Evolutionary conservation across 2,888 invertebrate genomes (phyloP), one percentile per base, ranked within the genome.

Genomic region (Candidula unifasciata): DNA sequence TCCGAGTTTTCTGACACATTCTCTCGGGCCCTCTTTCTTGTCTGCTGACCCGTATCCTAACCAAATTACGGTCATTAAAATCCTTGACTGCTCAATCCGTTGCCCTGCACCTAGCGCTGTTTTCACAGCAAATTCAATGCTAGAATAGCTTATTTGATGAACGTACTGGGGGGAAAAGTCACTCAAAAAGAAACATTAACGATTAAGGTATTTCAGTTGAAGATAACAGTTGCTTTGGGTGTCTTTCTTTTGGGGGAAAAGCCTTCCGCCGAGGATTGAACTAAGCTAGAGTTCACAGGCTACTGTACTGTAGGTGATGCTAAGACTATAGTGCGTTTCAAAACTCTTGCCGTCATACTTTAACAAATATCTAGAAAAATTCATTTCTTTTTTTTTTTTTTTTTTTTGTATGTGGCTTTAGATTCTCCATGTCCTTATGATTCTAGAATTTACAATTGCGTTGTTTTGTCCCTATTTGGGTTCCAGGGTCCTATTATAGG

Each of bases 61-160:
- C 78, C 78, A 78, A 78, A 78, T 78, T 78, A 78, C 64, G 78
- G 66, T 78, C 78, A 78, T 78, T 78, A 78, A 78, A 78, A 66
- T 37, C 18, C 37, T 64, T 78, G 78, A 78, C 64, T 66, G 37
- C 78, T 6, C 27, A 10, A 35, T n/a, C 35, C 21, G 66, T 24
- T 16, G 78, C 64, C 13, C 64, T 78, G 78, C 27, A 78, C 66
- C 78, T 10, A 27, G 44, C 35, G 37, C 0, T 16, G 60, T 37
- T 24, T 27, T 60, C 54, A 37, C 3, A 8, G 37, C 24, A 37
- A 13, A 3, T 60, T 60, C 60, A 60, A n/a, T 18, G 60, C 60
- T 21, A 52, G 73, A 74, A 13, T 44, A 27, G 37, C 21, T 2
- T 54, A 54, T 37, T 33, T 71, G 37, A 18, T 16, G 33, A 71